phyloP scores from a whole-genome alignment of 2,797 vertebrate species.

The Gallinago stenura region DNA sequence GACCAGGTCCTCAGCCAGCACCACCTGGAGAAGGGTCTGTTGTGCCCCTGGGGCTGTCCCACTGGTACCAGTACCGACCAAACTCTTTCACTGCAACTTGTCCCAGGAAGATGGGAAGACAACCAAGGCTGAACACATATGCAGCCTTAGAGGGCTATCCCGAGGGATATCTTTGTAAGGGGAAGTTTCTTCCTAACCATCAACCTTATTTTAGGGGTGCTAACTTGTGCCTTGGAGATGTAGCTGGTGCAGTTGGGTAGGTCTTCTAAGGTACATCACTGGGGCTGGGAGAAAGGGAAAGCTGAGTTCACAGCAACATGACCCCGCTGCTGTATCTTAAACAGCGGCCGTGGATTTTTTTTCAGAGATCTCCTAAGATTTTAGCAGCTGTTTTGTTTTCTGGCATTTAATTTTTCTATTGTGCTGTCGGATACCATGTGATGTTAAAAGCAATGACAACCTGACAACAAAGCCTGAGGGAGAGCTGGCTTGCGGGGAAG shows the following conservation, averaged over 20 bases:
- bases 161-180: not conserved
- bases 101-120: not conserved
- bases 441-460: slow-evolving; percentile 30
- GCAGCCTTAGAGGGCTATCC: not conserved
- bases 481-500: slow-evolving; percentile 21
- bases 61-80: not conserved
- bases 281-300: not conserved
- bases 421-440: not conserved
- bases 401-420: slow-evolving; percentile 45
- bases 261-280: not conserved
- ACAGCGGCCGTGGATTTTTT: not conserved
- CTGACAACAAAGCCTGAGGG: not conserved
- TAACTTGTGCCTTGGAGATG: not conserved
- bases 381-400: slow-evolving; percentile 44
- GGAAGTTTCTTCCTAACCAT: not conserved
- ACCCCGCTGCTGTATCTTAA: not conserved
- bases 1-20: not conserved
- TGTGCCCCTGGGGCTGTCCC: not conserved
- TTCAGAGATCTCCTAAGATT: slow-evolving; percentile 5
- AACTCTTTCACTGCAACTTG: rapidly evolving
- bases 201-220: not conserved
- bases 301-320: not conserved
- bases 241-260: not conserved
- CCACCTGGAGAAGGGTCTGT: not conserved
- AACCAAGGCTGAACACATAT: not conserved